Evolutionary conservation across 2,797 vertebrate genomes (phyloP), one percentile per base, ranked within the genome.

Genomic region (Carapus acus): DNA sequence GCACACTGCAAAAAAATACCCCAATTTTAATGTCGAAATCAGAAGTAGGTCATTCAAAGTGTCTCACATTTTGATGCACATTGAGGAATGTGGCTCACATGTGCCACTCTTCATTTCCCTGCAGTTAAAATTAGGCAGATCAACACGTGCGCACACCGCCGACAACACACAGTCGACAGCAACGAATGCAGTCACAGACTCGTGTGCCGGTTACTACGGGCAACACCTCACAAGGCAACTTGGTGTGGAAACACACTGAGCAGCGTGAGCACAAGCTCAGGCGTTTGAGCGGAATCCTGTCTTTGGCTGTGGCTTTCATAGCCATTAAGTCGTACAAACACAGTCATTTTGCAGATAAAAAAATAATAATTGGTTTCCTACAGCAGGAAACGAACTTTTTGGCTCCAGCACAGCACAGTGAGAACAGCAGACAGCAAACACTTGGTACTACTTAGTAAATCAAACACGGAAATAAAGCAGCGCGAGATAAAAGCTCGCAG

Each of bases 21-120:
- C 16, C 73, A 58, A 73, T 36, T 21, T 36, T 37, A 55, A 54
- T 21, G 54, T 47, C 33, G 68, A 29, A 38, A 47, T 60, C 33
- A 55, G 45, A 54, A 54, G 65, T 65, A 63, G 61, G 24, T 67
- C 48, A 21, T 41, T 63, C 23, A 69, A 47, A 60, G 54, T 76
- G 77, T 73, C 74, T 69, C 74, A 72, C 57, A 41, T 43, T 59
- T 58, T 50, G 22, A 50, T 36, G n/a, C 34, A 45, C 49, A 69
- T 40, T 43, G 52, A 59, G 24, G 38, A 21, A 31, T 17, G 23
- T 22, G 16, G 38, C 33, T 7, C 2, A 19, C 11, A 56, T 54
- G 47, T 59, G 47, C 60, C 64, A 20, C 37, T 54, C 13, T 49
- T 65, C 34, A 19, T 41, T 50, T 27, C 36, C 43, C 55, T 56